A percentile compares a stretch with the other conserved stretches of the same genome.
Conservation (phyloP, 2,113 vertebrate species). For the Okapia johnstoni region DNA sequence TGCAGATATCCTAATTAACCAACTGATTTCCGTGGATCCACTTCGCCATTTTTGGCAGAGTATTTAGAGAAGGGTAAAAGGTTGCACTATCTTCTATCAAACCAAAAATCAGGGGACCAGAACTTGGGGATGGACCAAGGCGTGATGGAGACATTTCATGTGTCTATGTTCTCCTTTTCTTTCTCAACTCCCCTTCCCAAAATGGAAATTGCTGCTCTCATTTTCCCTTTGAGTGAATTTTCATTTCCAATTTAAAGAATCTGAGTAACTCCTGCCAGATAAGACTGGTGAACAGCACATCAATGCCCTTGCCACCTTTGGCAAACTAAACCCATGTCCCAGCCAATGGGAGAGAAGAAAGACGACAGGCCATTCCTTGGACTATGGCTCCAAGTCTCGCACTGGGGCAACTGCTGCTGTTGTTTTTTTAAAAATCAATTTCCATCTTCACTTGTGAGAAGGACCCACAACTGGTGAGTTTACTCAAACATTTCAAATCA, state of each 20-base stretch:
- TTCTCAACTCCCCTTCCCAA: background rate
- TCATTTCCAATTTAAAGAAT: background rate
- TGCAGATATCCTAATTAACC: background rate
- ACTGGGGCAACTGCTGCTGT: fast-evolving
- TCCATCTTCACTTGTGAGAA: background rate
- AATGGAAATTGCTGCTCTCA: background rate
- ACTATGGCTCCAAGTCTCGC: background rate
- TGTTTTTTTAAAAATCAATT: background rate
- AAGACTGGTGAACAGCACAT: background rate
- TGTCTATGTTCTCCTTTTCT: background rate
- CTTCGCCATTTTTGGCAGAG: background rate
- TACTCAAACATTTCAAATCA: background rate
- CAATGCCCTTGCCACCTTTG: background rate
- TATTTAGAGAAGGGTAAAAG: background rate
- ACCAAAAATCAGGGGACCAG: background rate
- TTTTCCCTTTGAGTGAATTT: background rate
- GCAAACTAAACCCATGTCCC: background rate
- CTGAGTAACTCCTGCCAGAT: background rate
- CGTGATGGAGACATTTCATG: background rate
- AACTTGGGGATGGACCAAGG: background rate
- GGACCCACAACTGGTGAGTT: background rate
- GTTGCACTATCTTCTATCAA: background rate
- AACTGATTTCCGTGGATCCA: background rate
- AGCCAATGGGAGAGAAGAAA: background rate
- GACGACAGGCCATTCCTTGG: background rate